Base-by-base conservation (phyloP, 2,888 invertebrate species). In the Eilema sororculum region DNA sequence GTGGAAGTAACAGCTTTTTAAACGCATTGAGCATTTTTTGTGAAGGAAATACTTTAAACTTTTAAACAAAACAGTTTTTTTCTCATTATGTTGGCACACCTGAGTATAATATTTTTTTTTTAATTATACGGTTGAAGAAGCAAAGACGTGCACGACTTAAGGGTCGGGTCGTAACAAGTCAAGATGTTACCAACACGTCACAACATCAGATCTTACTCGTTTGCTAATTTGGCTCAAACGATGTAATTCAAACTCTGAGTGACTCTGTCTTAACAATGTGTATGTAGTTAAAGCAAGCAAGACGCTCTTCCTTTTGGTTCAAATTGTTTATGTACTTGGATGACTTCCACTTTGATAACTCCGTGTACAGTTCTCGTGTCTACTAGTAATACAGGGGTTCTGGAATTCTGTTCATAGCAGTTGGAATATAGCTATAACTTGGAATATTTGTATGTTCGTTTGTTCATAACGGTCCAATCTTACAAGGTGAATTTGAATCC, bases 171-270 rank as follows among this genome's bases (percentile, higher is more conserved):
- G 25, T 70, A 69, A 74, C 64, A 70, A 62, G 69, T 72, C 75
- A 75, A 79, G 79, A 79, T 67, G 77, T 68, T 75, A 65, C 63
- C 67, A 77, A 71, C 75, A 69, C 71, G 73, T 61, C 69, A 75
- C 57, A 75, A 68, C 67, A 66, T 70, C 66, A 46, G 63, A 70
- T 67, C 75, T 65, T 58, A 37, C 59, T 67, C 77, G 77, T 79
- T 77, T 79, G 77, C 77, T 78, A 69, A 67, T 61, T 61, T 41
- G 33, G 28, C 59, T 60, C 67, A 67, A 60, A 67, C 67, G 60
- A 28, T 60, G 67, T 60, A 41, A 25, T 59, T 67, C 67, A 46
- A 70, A 61, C 61, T 69, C 46, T 69, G 65, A 16, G 57, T 69
- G 70, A 68, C 60, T 72, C 68, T 67, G 69, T 68, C 78, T 72